Conservation (phyloP, 2,888 invertebrate species). For the Lithosia quadra region DNA sequence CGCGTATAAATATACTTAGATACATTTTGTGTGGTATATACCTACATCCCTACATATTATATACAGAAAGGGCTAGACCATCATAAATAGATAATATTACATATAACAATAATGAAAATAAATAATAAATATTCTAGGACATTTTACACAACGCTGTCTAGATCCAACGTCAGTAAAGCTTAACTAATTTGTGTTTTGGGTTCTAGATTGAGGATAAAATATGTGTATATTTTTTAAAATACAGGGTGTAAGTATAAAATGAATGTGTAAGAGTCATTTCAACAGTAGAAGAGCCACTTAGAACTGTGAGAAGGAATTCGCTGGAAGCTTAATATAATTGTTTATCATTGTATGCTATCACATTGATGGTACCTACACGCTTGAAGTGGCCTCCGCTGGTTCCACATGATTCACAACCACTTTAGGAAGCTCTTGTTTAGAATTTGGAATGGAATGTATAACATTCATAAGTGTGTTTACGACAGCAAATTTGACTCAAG, state of each 20-base stretch:
- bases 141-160: too few species aligned
- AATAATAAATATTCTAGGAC: too few species aligned
- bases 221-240: too few species aligned
- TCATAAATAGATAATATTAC: too few species aligned
- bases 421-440: not conserved
- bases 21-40: too few species aligned
- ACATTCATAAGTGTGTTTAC: not conserved
- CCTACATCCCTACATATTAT: too few species aligned
- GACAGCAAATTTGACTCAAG: not conserved
- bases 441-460: not conserved
- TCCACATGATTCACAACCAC: constrained; percentile 6
- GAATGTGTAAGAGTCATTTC: not conserved
- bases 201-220: too few species aligned
- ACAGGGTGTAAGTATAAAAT: not conserved
- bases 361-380: not conserved
- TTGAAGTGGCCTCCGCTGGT: not conserved
- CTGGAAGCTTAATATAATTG: constrained; percentile 4
- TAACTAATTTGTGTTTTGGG: too few species aligned
- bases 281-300: not conserved
- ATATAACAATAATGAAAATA: too few species aligned
- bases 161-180: too few species aligned
- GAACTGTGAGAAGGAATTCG: constrained; percentile 11
- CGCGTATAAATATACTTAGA: too few species aligned
- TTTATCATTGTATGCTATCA: constrained; percentile 5
- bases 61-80: too few species aligned